Conservation (phyloP, 2,113 vertebrate genomes). For the Barbus barbus region DNA sequence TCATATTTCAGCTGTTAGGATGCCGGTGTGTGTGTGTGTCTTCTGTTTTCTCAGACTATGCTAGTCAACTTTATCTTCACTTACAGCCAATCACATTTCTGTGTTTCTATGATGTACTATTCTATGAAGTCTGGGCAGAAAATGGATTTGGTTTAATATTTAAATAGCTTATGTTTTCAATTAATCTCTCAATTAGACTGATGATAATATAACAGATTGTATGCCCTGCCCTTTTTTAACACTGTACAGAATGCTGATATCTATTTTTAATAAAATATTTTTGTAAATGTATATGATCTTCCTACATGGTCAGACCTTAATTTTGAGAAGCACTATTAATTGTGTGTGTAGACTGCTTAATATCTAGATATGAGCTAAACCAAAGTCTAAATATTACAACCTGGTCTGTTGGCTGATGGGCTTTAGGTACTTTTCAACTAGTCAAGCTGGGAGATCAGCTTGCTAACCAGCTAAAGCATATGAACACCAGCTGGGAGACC, state of each 20-base stretch:
- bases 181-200: background rate
- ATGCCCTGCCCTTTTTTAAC: constrained; percentile 29
- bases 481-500: background rate
- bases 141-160: constrained; percentile 19
- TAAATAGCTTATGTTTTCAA: background rate
- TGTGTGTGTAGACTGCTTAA: background rate
- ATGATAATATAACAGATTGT: constrained; percentile 32
- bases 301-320: background rate
- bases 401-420: background rate
- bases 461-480: background rate
- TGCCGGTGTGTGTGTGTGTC: constrained; percentile 8
- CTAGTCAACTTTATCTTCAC: background rate
- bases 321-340: background rate
- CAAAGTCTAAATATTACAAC: no score
- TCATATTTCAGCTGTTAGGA: background rate
- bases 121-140: background rate
- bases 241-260: constrained; percentile 45
- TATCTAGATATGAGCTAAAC: no score
- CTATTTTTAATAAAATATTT: constrained; percentile 57
- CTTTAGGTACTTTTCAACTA: background rate
- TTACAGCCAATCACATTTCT: background rate
- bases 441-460: background rate
- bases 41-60: constrained; percentile 14
- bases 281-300: constrained; percentile 42
- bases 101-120: background rate